Conservation (phyloP, 2,888 invertebrate species). For the Xanthia icteritia region DNA sequence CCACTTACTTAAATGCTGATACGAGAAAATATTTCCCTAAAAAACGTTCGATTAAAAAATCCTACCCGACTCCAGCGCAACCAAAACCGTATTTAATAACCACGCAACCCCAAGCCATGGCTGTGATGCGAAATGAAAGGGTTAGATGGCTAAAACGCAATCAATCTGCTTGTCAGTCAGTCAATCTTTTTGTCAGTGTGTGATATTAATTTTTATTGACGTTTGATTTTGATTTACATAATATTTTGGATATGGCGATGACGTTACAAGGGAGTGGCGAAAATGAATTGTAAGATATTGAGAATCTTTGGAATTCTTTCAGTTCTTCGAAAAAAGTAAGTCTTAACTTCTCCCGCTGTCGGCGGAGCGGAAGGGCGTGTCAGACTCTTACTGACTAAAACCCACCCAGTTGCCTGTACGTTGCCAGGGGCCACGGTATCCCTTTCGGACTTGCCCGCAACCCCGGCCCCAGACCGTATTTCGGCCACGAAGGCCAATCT, state of each 20-base stretch:
- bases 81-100: conserved; percentile 36
- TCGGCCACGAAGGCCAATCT: too few relatives aligned
- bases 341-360: too few relatives aligned
- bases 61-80: not conserved
- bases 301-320: not conserved
- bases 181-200: conserved; percentile 71
- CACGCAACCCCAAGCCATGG: conserved; percentile 66
- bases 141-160: conserved; percentile 73
- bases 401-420: too few relatives aligned
- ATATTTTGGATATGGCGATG: conserved; percentile 31
- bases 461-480: too few relatives aligned
- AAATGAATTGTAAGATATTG: not conserved
- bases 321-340: not conserved
- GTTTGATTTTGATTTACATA: conserved; percentile 55
- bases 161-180: conserved; percentile 75
- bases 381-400: too few relatives aligned
- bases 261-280: not conserved
- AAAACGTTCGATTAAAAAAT: not conserved
- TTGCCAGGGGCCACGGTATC: too few relatives aligned
- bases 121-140: conserved; percentile 74
- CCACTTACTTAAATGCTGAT: not conserved
- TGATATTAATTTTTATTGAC: conserved; percentile 71
- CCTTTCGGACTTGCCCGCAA: too few relatives aligned
- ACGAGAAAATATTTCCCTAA: not conserved
- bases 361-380: too few relatives aligned